Conservation (phyloP, 2,797 vertebrate species). For the Miichthys miiuy region DNA sequence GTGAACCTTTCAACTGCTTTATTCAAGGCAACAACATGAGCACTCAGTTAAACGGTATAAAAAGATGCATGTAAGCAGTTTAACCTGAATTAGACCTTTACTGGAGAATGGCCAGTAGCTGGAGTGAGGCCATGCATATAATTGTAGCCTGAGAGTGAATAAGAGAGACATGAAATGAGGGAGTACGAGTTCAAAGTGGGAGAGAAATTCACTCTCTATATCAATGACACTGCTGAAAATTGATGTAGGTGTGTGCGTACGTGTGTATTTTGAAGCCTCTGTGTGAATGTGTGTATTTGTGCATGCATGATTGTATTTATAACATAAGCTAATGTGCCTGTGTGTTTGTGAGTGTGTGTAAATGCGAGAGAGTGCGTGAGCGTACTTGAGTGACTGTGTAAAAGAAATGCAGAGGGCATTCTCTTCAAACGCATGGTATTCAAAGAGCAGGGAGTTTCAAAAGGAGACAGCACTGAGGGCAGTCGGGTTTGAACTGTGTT, state of each 20-base stretch:
- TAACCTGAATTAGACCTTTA: constrained; percentile 52
- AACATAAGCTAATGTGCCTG: constrained; percentile 7
- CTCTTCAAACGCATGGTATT: constrained; percentile 77
- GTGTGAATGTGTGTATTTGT: not conserved
- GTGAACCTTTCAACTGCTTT: constrained; percentile 22
- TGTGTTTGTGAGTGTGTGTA: constrained; percentile 21
- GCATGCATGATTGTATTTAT: not conserved
- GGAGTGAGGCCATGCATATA: constrained; percentile 27
- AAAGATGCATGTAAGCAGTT: constrained; percentile 43
- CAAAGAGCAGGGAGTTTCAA: constrained; percentile 82
- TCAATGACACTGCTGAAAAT: constrained; percentile 26
- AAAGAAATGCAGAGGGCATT: constrained; percentile 80
- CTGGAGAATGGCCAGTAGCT: constrained; percentile 39
- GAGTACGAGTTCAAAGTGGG: constrained; percentile 33
- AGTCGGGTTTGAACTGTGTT: constrained; percentile 81
- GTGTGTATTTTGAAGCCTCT: not conserved
- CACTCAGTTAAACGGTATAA: constrained; percentile 14
- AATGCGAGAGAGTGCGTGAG: constrained; percentile 37
- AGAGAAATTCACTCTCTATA: constrained; percentile 25
- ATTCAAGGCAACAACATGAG: constrained; percentile 27
- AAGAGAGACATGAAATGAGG: constrained; percentile 41
- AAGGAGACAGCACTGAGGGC: constrained; percentile 81
- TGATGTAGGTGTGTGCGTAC: constrained; percentile 2
- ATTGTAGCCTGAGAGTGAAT: constrained; percentile 26
- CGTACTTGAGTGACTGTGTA: constrained; percentile 62